Percentiles rank a stretch among this genome's conserved stretches.
These are phyloP conservation scores for Urocynchramus pylzowi DNA, from an alignment of 2,113 vertebrate genomes.

Conservation along the genomic window DNA sequence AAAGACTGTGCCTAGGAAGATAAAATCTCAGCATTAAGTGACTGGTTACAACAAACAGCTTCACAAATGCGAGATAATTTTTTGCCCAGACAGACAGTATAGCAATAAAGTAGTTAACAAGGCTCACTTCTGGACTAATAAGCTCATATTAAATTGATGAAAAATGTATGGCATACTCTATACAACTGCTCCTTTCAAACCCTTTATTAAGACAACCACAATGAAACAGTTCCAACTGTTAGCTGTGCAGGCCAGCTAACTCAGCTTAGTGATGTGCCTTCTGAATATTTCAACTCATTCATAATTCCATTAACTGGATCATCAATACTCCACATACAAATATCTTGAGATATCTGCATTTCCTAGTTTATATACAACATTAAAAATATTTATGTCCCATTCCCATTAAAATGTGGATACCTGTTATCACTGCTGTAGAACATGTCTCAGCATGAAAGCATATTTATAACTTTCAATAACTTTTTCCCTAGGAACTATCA, in stretches of 20 bases:
- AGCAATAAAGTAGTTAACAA: neutral
- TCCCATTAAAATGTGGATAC: neutral
- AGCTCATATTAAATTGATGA: neutral
- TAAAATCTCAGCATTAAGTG: neutral
- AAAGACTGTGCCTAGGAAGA: neutral
- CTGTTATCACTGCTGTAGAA: neutral
- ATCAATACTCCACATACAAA: neutral
- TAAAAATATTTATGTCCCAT: neutral
- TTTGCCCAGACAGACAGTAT: neutral
- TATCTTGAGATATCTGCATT: neutral
- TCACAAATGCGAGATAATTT: neutral
- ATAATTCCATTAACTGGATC: neutral
- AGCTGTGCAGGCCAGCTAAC: neutral
- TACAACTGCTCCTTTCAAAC: neutral
- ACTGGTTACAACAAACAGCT: neutral
- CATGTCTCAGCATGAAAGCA: neutral
- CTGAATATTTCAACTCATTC: neutral
- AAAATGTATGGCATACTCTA: neutral
- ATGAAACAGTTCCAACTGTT: neutral
- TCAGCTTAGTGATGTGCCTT: neutral
- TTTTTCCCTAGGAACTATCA: neutral
- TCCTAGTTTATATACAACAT: neutral
- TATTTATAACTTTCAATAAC: neutral
- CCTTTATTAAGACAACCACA: neutral
- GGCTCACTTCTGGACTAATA: neutral